Conservation (phyloP, 2,113 vertebrate genomes). For the Ailurus styani region DNA sequence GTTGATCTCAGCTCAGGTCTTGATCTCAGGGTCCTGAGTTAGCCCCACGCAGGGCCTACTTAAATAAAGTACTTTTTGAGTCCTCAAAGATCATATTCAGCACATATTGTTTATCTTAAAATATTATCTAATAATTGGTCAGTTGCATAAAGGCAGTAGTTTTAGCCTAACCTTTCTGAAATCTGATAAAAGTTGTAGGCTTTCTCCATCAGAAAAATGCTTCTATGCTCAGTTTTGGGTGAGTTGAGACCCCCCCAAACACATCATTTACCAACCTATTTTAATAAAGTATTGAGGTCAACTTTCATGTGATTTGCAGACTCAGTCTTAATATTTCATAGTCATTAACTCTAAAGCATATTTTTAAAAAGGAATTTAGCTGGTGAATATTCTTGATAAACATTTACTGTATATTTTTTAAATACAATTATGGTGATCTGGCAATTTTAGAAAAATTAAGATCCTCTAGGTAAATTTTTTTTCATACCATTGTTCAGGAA, state of each 20-base stretch:
- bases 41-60: neutral
- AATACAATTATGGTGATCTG: neutral
- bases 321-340: neutral
- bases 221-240: neutral
- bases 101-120: neutral
- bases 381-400: neutral
- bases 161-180: neutral
- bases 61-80: neutral
- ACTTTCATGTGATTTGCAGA: neutral
- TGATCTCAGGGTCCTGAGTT: neutral
- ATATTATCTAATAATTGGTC: neutral
- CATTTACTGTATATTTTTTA: neutral
- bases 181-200: neutral
- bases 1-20: too few relatives aligned
- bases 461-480: neutral
- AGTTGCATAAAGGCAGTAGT: neutral
- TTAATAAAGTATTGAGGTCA: neutral
- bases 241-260: neutral
- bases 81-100: neutral
- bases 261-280: neutral
- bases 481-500: neutral
- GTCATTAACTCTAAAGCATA: neutral
- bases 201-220: neutral
- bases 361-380: neutral
- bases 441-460: neutral